phyloP scores from a whole-genome alignment of 1,140 invertebrate species.

The Calliopsis andreniformis region DNA sequence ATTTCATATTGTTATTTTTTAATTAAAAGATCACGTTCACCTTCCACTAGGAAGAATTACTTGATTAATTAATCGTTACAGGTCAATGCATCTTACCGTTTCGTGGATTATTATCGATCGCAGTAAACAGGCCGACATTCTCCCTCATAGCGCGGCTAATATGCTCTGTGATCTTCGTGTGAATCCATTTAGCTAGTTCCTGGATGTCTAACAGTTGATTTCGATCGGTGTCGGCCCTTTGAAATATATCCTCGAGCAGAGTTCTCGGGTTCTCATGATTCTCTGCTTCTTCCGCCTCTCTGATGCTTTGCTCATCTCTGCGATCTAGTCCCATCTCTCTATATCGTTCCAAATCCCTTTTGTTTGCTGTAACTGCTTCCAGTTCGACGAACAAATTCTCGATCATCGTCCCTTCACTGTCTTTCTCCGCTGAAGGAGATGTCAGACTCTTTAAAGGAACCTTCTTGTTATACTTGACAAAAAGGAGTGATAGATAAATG shows the following conservation, averaged over 20 bases:
- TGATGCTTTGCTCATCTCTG: slow-evolving; percentile 52
- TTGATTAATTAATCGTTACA: neutral
- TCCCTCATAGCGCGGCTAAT: slow-evolving; percentile 87
- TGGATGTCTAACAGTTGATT: slow-evolving; percentile 84
- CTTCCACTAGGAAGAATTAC: no score
- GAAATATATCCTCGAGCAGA: slow-evolving; percentile 82
- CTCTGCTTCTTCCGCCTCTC: slow-evolving; percentile 57
- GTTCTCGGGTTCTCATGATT: slow-evolving; percentile 75
- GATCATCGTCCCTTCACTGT: slow-evolving; percentile 53
- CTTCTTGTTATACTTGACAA: slow-evolving; percentile 70
- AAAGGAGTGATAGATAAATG: slow-evolving; percentile 72
- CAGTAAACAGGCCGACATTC: slow-evolving; percentile 88
- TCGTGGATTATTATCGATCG: slow-evolving; percentile 87
- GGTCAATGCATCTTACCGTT: slow-evolving; percentile 83
- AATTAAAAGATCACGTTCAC: no score
- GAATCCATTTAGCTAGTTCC: slow-evolving; percentile 88
- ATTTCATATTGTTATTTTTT: no score
- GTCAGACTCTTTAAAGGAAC: slow-evolving; percentile 68
- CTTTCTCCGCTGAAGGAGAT: neutral
- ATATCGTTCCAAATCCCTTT: slow-evolving; percentile 43
- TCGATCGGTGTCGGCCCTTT: slow-evolving; percentile 86
- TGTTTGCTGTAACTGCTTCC: slow-evolving; percentile 59
- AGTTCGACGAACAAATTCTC: slow-evolving; percentile 71
- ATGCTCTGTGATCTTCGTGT: slow-evolving; percentile 88
- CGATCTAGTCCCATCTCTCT: slow-evolving; percentile 33